Conservation (phyloP, 2,113 vertebrate species). For the Phrynosoma platyrhinos region DNA sequence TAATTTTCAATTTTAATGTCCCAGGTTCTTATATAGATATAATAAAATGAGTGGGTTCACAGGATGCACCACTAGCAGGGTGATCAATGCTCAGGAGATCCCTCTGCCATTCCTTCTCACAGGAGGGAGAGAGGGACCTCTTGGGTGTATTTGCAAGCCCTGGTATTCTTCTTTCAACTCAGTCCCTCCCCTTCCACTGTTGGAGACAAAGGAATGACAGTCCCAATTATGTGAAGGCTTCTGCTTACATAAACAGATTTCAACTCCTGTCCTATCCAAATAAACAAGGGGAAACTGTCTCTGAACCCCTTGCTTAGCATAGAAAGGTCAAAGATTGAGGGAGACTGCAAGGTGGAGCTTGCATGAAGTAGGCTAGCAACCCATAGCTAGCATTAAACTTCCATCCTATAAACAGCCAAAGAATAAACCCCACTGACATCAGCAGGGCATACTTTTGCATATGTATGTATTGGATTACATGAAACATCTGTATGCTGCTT, state of each 20-base stretch:
- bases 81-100: not conserved
- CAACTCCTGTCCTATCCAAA: no score
- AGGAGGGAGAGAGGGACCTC: not conserved
- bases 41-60: not conserved
- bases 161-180: not conserved
- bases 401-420: not conserved
- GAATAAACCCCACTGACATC: conserved; percentile 1
- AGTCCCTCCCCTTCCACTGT: not conserved
- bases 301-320: not conserved
- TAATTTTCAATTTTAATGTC: no score
- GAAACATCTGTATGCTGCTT: no score
- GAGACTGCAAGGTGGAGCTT: not conserved
- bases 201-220: not conserved
- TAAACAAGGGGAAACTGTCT: not conserved
- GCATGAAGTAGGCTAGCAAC: not conserved
- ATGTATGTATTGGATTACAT: not conserved
- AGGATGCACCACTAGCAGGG: not conserved
- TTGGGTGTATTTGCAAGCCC: not conserved
- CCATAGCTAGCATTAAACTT: not conserved
- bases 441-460: not conserved
- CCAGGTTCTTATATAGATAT: not conserved
- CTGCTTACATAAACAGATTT: no score
- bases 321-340: not conserved
- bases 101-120: not conserved
- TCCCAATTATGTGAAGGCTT: not conserved